Percentiles rank a stretch among this genome's conserved stretches.
phyloP scores from a whole-genome alignment of 2,888 invertebrate genomes.

The Pseudococcus jackbeardsleyi region DNA sequence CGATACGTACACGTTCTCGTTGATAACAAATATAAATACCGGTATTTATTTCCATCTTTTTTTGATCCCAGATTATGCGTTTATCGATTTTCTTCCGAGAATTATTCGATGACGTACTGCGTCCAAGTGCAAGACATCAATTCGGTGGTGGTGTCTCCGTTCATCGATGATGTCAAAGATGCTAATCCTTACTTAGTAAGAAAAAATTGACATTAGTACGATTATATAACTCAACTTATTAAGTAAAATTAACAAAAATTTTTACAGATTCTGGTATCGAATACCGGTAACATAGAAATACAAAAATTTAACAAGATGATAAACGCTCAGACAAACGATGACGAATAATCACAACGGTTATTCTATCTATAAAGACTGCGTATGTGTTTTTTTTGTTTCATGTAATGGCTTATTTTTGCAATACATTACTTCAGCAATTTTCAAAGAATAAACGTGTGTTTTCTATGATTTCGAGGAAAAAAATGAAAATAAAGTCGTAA shows the following conservation, averaged over 20 bases:
- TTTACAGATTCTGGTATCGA: not conserved
- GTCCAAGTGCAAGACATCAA: not conserved
- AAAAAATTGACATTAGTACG: not conserved
- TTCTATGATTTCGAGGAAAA: not conserved
- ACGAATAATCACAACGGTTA: conserved; percentile 4
- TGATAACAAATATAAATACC: not conserved
- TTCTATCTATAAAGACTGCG: not conserved
- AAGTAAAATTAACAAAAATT: not conserved
- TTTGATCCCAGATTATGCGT: conserved; percentile 23
- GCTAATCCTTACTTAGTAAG: conserved; percentile 29
- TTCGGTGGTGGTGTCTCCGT: conserved; percentile 21
- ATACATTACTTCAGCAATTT: conserved; percentile 29
- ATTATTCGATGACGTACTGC: conserved; percentile 38
- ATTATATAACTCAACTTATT: not conserved
- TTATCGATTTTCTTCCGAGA: conserved; percentile 33
- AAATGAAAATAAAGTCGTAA: not conserved
- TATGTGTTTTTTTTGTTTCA: not conserved
- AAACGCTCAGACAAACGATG: not conserved
- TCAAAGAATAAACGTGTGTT: not conserved
- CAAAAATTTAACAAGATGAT: not conserved
- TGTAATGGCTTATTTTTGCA: conserved; percentile 36
- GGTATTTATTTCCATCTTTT: not conserved
- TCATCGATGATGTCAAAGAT: not conserved
- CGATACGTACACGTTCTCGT: not conserved
- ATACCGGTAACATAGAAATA: not conserved